These are phyloP conservation scores for Leptinotarsa defecta DNA, from an alignment of 1,140 invertebrate genomes.

Conservation along the genomic window DNA sequence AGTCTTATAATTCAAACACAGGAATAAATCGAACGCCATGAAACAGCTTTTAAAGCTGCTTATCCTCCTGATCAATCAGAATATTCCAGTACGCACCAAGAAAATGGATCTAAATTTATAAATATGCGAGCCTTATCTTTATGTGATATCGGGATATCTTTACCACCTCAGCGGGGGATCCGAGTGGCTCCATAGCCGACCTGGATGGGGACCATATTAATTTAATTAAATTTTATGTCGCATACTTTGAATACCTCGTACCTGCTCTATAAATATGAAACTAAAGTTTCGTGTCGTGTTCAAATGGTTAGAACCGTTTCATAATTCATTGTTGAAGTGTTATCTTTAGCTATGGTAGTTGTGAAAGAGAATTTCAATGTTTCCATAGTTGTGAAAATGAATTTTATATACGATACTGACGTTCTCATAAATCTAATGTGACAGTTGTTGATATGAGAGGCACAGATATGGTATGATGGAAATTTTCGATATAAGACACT, in stretches of 20 bases:
- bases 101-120: conserved; percentile 33
- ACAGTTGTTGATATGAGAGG: too few relatives aligned
- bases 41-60: neutral
- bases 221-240: conserved; percentile 52
- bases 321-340: too few relatives aligned
- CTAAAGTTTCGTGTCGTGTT: neutral
- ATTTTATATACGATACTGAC: too few relatives aligned
- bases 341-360: too few relatives aligned
- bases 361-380: too few relatives aligned
- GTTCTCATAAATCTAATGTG: too few relatives aligned
- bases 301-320: too few relatives aligned
- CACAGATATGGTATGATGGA: too few relatives aligned
- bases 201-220: conserved; percentile 41
- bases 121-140: conserved; percentile 39
- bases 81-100: neutral
- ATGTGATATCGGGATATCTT: conserved; percentile 37
- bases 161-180: conserved; percentile 36
- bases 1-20: too few relatives aligned
- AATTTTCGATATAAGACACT: too few relatives aligned
- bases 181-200: conserved; percentile 34
- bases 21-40: too few relatives aligned
- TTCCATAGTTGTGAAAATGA: too few relatives aligned
- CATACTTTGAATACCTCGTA: conserved; percentile 47
- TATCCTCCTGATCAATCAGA: neutral
- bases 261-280: conserved; percentile 46